Evolutionary conservation across 2,797 vertebrate species (phyloP), one percentile per base, ranked within the genome.

Genomic region (Arremon aurantiirostris): DNA sequence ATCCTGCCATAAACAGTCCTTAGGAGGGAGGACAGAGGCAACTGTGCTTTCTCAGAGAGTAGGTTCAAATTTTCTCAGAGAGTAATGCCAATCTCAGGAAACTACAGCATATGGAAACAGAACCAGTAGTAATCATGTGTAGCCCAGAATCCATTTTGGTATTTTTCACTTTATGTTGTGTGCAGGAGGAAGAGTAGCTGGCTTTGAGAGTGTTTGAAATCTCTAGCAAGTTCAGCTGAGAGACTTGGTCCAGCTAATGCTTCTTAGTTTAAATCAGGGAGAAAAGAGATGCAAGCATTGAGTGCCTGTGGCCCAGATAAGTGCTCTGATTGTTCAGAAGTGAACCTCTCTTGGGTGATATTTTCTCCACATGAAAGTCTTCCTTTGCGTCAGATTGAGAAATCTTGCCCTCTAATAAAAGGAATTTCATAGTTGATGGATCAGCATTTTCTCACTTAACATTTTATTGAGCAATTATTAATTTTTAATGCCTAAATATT

Each of bases 121-220:
- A 89, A 27, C 7, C 14, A 41, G 10, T 11, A 22, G 30, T 15
- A 60, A 82, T 35, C 8, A 12, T 3, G 0, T 32, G 24, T 28
- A 88, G 42, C 11, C 20, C 11, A 18, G 26, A 34, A 72, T 49
- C 26, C 18, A 8, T 28, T 76, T 22, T 20, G 14, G 11, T 30
- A 52, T 72, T 79, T 39, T 11, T n/a, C 4, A 20, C 17, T 70
- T 57, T 35, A 52, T 1, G 0, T 8, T 47, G 1, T 12, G 8
- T 34, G 14, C 37, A 76, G 32, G 28, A 81, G 3, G 12, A n/a
- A 79, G 12, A 8, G 15, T 12, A 42, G 37, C 2, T 50, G 26
- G 16, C 7, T 68, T 44, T 71, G 17, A 53, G 26, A 77, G 13
- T 50, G 35, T 39, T 50, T 7, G 24, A 84, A 92, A 66, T 71